Base-by-base conservation (phyloP, 1,140 invertebrate genomes). In the Heliconius congener region DNA sequence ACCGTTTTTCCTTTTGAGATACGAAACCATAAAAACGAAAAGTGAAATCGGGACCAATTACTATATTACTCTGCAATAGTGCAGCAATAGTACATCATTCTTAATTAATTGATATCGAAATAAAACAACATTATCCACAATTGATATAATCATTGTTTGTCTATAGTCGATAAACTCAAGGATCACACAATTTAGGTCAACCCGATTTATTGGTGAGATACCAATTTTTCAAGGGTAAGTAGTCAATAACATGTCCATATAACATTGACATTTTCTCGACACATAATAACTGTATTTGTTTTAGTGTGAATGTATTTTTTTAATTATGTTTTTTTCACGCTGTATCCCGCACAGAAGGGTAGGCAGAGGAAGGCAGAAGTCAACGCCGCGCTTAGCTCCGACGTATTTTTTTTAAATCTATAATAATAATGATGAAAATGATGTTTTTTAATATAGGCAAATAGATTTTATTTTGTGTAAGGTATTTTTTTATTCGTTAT, bases 151-250 rank as follows among this genome's bases (percentile, higher is more conserved):
- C 84, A 83, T 82, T 87, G 78, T 86, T 88, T 91, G 80, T 86
- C 74, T 88, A 82, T 83, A 85, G 82, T 87, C 87, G 92, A 93
- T 94, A 91, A 92, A 87, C 80, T 90, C 90, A 93, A 94, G 91
- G 92, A 92, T 93, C 83, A 82, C 79, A 83, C 76, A 83, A 94
- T 89, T 87, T 93, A 87, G 90, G 92, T 94, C 91, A 94, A 82
- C 82, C 83, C 86, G 90, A 91, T 91, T 86, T 87, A 86, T 81
- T 87, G 84, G 79, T 81, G 82, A 88, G 89, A 93, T 91, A 91
- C 85, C 84, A 82, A 85, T 83, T 86, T 88, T 87, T 88, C 89
- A 92, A 91, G 91, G 88, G 85, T 76, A 70, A 85, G 81, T 83
- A 82, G 84, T 88, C 84, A 89, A 88, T 88, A 88, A 86, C 84